These are phyloP conservation scores for Caracal caracal DNA, from an alignment of 2,113 vertebrate species.

Conservation along the genomic window DNA sequence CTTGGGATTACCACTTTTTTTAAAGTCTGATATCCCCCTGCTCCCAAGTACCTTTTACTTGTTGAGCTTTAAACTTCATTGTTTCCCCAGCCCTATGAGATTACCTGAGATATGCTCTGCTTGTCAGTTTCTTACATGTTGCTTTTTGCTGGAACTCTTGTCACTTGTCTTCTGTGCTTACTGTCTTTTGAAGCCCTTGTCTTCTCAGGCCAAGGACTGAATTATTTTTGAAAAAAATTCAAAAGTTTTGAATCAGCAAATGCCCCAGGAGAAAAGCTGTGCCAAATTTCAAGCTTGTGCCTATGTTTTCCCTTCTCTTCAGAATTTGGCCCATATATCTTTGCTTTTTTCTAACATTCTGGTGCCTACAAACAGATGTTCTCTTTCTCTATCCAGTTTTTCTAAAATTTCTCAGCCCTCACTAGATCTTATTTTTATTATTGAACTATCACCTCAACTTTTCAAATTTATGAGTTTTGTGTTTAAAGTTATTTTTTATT, in stretches of 20 bases:
- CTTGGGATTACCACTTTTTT: neutral
- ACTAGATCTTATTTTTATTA: neutral
- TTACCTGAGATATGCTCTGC: neutral
- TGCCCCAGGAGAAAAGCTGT: neutral
- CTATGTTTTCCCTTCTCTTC: neutral
- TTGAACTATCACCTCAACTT: neutral
- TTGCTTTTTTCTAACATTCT: neutral
- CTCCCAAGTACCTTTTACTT: neutral
- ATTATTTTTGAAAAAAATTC: no score
- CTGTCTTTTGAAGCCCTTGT: neutral
- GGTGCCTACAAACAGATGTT: neutral
- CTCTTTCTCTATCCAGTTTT: slow-evolving; percentile 5
- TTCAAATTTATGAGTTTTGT: neutral
- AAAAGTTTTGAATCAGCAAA: slow-evolving; percentile 23
- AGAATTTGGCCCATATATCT: neutral
- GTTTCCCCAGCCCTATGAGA: neutral
- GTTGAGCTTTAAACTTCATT: neutral
- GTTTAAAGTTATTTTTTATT: neutral
- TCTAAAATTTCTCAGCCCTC: neutral
- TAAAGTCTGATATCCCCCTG: neutral
- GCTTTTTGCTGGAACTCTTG: neutral
- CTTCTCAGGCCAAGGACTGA: neutral
- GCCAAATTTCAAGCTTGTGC: neutral
- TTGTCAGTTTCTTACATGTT: neutral
- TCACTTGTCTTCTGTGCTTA: neutral